Conservation (phyloP, 2,888 invertebrate species). For the Tanypteryx hageni region DNA sequence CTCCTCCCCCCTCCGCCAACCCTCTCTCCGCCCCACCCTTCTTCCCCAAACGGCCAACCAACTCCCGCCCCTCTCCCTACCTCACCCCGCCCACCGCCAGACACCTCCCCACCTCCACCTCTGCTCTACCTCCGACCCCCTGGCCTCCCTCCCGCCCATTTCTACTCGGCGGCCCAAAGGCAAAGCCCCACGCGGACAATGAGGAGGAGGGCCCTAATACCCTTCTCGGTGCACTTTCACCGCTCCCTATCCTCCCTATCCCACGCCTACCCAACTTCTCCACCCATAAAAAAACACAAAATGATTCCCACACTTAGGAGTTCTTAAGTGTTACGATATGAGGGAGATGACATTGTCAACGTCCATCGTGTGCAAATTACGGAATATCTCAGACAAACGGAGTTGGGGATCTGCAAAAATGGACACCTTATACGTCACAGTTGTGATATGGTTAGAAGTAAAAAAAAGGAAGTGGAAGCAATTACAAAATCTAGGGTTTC, state of each 20-base stretch:
- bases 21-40: constrained; percentile 20
- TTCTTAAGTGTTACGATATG: not conserved
- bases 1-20: not conserved
- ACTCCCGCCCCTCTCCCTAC: constrained; percentile 40
- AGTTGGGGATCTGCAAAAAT: not conserved
- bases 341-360: not conserved
- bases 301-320: not conserved
- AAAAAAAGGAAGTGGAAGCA: not conserved
- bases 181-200: not conserved
- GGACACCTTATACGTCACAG: not conserved
- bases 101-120: not conserved
- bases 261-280: not conserved
- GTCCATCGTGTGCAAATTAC: not conserved
- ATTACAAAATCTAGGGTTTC: too few species aligned
- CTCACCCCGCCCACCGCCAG: constrained; percentile 29
- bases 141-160: not conserved
- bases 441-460: too few species aligned
- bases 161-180: not conserved
- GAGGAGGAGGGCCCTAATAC: constrained; percentile 8
- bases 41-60: constrained; percentile 42
- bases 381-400: not conserved
- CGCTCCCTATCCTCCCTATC: not conserved
- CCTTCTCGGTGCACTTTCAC: not conserved
- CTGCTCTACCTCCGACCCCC: not conserved
- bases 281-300: not conserved